Evolutionary conservation across 2,797 vertebrate genomes (phyloP).

Genomic region (Centropyge bicolor): DNA sequence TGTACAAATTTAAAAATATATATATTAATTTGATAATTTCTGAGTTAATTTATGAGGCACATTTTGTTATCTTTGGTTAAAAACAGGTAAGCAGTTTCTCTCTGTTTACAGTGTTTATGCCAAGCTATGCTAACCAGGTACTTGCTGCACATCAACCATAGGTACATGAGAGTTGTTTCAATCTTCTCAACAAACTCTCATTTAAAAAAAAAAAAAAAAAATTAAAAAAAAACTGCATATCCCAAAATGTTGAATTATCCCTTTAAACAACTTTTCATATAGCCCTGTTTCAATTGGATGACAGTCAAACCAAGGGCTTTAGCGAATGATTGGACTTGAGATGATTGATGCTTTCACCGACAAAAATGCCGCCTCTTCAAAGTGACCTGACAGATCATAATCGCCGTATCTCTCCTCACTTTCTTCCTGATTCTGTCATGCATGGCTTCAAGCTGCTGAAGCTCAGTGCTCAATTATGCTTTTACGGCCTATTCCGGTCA

Average conservation of each 20-base stretch:
- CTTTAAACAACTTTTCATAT: not conserved
- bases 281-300: constrained; percentile 5
- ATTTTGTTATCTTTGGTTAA: not conserved
- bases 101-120: not conserved
- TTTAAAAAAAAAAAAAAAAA: not conserved
- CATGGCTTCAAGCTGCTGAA: constrained; percentile 64
- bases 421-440: constrained; percentile 65
- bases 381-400: constrained; percentile 47
- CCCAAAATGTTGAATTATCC: not conserved
- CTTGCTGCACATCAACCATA: not conserved
- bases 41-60: not conserved
- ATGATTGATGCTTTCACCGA: constrained; percentile 27
- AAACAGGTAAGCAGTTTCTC: not conserved
- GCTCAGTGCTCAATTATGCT: constrained; percentile 69
- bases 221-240: no score
- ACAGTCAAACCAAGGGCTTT: constrained; percentile 8
- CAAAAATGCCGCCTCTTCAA: constrained; percentile 45
- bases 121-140: constrained; percentile 4
- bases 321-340: constrained; percentile 13
- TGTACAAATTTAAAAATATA: not conserved
- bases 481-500: constrained; percentile 73
- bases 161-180: not conserved
- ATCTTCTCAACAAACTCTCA: no score
- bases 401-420: constrained; percentile 59
- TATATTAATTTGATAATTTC: not conserved